Conservation (phyloP, 2,113 vertebrate genomes). For the Rhea pennata region DNA sequence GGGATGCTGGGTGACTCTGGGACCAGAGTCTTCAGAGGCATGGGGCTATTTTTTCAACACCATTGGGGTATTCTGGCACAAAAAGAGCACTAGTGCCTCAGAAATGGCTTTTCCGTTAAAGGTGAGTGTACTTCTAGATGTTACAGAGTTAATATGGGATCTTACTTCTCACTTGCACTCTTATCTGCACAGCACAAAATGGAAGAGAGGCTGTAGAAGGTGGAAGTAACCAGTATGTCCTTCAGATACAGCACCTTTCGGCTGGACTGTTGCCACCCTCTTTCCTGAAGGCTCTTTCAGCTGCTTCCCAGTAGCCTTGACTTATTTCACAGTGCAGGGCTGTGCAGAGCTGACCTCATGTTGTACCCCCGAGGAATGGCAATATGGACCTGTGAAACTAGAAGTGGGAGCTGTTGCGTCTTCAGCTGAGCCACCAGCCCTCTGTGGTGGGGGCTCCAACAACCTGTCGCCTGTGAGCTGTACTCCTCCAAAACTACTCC, state of each 20-base stretch:
- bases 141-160: not conserved
- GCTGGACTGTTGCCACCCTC: not conserved
- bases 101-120: not conserved
- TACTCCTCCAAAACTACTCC: not conserved
- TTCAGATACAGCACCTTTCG: not conserved
- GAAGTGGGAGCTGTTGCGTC: not conserved
- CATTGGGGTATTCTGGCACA: not conserved
- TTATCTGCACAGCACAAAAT: not conserved
- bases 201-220: not conserved
- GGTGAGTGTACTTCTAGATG: not conserved
- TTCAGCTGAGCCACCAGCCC: not conserved
- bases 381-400: not conserved
- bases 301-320: not conserved
- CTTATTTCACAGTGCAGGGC: not conserved
- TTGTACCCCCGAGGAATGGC: not conserved
- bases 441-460: not conserved
- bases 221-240: not conserved
- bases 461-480: not conserved
- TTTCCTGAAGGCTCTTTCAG: fast-evolving
- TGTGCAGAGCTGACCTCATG: not conserved
- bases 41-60: not conserved
- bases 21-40: not conserved
- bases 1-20: not conserved
- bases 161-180: not conserved
- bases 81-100: not conserved